Evolutionary conservation across 2,797 vertebrate genomes (phyloP).

Genomic region (Enteromius mattozi): DNA sequence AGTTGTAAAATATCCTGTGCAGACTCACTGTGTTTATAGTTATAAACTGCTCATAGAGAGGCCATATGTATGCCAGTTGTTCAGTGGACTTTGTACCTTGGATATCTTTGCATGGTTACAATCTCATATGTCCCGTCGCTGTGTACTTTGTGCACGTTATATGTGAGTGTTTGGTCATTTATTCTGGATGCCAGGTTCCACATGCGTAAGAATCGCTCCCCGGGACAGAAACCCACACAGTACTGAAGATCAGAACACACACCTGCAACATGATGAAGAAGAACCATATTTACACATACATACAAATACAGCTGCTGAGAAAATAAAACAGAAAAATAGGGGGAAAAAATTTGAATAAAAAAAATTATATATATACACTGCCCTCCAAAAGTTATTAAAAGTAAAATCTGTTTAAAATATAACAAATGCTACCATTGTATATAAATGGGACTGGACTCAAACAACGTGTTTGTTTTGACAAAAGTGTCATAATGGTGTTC

Average conservation of each 20-base stretch:
- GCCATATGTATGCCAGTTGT: background rate
- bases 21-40: background rate
- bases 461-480: slow-evolving; percentile 12
- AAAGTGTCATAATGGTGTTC: background rate
- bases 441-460: background rate
- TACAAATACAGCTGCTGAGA: background rate
- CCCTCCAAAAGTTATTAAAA: no score
- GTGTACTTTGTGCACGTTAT: slow-evolving; percentile 70
- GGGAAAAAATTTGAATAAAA: no score
- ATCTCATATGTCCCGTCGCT: slow-evolving; percentile 70
- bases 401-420: background rate
- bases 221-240: slow-evolving; percentile 70
- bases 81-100: slow-evolving; percentile 60
- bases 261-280: slow-evolving; percentile 51
- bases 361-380: no score
- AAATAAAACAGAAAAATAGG: background rate
- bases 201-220: slow-evolving; percentile 66
- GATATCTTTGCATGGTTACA: slow-evolving; percentile 63
- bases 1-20: background rate
- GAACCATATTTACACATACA: background rate
- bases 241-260: slow-evolving; percentile 70
- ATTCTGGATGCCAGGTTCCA: slow-evolving; percentile 74
- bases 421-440: background rate
- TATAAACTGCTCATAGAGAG: background rate
- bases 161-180: slow-evolving; percentile 71